Base-by-base conservation (phyloP, 1,140 invertebrate genomes). In the Chymomyza costata region DNA sequence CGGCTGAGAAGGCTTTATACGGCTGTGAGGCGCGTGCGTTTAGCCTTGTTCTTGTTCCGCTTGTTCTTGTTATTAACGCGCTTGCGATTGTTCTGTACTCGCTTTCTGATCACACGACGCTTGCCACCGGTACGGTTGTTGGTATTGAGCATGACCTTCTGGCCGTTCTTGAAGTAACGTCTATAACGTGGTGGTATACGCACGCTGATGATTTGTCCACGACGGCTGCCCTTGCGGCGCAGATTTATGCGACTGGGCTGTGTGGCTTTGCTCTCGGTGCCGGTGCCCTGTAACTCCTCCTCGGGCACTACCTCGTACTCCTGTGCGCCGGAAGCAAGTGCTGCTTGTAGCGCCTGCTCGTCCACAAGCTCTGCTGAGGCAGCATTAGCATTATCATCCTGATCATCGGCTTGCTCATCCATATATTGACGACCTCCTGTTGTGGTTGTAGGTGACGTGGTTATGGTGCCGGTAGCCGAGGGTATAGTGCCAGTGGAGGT, bases 121-220 rank as follows among this genome's bases (percentile, higher is more conserved):
- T 62, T 82, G 21, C 10, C 32, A n/a, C n/a, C n/a, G 2, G 64
- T 64, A 8, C 81, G 59, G 3, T 45, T 56, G 35, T 60, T 62
- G 8, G 76, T 74, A 34, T 83, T 83, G 11, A 84, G 55, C 71
- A 84, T 80, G 14, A 84, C 82, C 40, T 67, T 78, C 48, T 84
- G 82, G 11, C 82, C 82, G 34, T 82, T 84, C 60, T 84, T 82
- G 65, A 84, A 84, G 43, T 84, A 84, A 43, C 73, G 62, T n/a
- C 82, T 62, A 16, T 84, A 84, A 1, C 70, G 61, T 0, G 76
- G 60, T 2, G 82, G 82, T 3, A 84, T 74, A 2, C 82, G 65
- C 0, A 84, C 82, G 17, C 68, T 74, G 31, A 84, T 66, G 45
- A 65, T 14, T 19, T 53, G 49, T 6, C 82, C 82, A n/a, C 69